Percentiles rank a stretch among this genome's conserved stretches.
phyloP scores from a whole-genome alignment of 2,888 invertebrate genomes.

The Yponomeuta plumbellus region DNA sequence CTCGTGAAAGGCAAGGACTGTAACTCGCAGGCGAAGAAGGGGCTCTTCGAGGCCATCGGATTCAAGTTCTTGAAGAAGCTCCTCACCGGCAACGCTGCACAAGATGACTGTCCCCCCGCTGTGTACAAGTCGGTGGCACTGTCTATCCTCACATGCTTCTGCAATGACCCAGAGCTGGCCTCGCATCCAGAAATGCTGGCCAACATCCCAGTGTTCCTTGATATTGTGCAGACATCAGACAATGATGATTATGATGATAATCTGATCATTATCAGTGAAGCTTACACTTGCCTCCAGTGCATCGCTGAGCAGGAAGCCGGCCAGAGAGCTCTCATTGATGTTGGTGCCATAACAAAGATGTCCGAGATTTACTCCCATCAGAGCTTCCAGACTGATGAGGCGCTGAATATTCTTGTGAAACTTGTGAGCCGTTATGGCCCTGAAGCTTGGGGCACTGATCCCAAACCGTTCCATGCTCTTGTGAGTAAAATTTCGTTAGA shows the following conservation, averaged over 20 bases:
- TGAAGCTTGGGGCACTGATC: constrained; percentile 85
- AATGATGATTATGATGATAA: constrained; percentile 91
- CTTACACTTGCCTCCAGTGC: constrained; percentile 88
- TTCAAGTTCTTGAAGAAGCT: constrained; percentile 90
- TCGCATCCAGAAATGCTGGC: constrained; percentile 89
- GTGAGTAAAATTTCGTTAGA: constrained; percentile 90
- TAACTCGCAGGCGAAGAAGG: constrained; percentile 83
- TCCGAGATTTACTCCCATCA: constrained; percentile 91
- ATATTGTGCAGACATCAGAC: constrained; percentile 89
- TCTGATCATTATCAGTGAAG: constrained; percentile 90
- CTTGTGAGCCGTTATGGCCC: constrained; percentile 84
- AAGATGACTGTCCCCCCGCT: constrained; percentile 91
- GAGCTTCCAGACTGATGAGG: constrained; percentile 93
- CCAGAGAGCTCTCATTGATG: constrained; percentile 85
- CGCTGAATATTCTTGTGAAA: constrained; percentile 86
- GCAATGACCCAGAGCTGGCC: constrained; percentile 86
- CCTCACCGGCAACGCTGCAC: constrained; percentile 83
- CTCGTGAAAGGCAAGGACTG: constrained; percentile 90
- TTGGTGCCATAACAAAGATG: constrained; percentile 87
- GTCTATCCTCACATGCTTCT: constrained; percentile 91
- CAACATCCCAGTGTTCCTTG: constrained; percentile 88
- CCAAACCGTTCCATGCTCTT: constrained; percentile 87
- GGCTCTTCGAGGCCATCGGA: constrained; percentile 92
- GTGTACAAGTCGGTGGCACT: constrained; percentile 95
- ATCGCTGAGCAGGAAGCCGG: constrained; percentile 88